phyloP scores from a whole-genome alignment of 2,888 invertebrate species.

The Xestoiulus laeticollis region DNA sequence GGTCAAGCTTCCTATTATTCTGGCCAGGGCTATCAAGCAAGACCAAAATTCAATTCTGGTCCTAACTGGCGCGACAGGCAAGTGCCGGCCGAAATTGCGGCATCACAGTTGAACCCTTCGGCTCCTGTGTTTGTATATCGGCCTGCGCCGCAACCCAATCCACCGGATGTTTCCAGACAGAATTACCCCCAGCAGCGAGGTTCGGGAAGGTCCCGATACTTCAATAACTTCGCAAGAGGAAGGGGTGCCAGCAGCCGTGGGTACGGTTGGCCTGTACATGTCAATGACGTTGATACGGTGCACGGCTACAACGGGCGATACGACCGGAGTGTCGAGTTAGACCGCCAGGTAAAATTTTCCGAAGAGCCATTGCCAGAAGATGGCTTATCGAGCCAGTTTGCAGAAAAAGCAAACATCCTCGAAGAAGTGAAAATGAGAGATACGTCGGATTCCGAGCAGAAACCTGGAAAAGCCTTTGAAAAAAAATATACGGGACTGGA shows the following conservation, averaged over 20 bases:
- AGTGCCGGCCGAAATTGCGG: not conserved
- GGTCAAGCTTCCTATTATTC: not conserved
- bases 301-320: not conserved
- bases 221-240: not conserved
- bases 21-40: not conserved
- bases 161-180: not conserved
- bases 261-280: not conserved
- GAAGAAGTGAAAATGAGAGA: not conserved
- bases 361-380: not conserved
- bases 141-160: not conserved
- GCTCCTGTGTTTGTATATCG: not conserved
- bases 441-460: not conserved
- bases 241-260: not conserved
- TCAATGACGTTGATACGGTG: not conserved
- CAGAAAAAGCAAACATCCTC: not conserved
- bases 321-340: not conserved
- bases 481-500: not conserved
- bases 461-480: not conserved
- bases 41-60: not conserved
- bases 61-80: not conserved
- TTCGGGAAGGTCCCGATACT: not conserved
- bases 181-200: not conserved
- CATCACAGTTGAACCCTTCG: not conserved
- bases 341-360: not conserved
- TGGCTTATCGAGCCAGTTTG: not conserved